These are phyloP conservation scores for Cantharis lateralis DNA, from an alignment of 2,888 invertebrate genomes.

Conservation along the genomic window DNA sequence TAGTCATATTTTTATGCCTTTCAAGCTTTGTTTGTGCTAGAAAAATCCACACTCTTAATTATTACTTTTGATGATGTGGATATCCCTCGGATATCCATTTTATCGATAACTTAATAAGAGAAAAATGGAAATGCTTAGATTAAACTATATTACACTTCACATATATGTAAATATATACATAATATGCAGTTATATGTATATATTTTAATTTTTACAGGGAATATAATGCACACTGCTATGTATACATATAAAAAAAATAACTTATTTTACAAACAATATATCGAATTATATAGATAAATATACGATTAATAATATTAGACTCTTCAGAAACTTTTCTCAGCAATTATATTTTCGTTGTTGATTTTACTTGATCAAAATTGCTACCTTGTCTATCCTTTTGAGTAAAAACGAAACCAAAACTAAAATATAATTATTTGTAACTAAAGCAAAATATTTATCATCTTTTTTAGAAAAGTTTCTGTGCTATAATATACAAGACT, in stretches of 20 bases:
- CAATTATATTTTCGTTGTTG: not conserved
- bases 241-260: constrained; percentile 43
- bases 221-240: constrained; percentile 41
- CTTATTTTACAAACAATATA: constrained; percentile 40
- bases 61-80: not conserved
- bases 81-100: not conserved
- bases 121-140: not conserved
- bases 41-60: not conserved
- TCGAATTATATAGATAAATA: constrained; percentile 40
- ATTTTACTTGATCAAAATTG: not conserved
- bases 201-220: constrained; percentile 37
- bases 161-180: not conserved
- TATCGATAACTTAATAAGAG: not conserved
- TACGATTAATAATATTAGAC: constrained; percentile 14
- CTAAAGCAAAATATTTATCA: not conserved
- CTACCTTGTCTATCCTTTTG: not conserved
- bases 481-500: not conserved
- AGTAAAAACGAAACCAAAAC: not conserved
- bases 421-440: not conserved
- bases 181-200: not conserved
- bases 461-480: not conserved
- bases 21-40: not conserved
- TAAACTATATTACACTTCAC: not conserved
- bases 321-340: not conserved
- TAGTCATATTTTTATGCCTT: not conserved